Evolutionary conservation across 1,140 invertebrate species (phyloP).

Genomic region (Coelopa frigida): DNA sequence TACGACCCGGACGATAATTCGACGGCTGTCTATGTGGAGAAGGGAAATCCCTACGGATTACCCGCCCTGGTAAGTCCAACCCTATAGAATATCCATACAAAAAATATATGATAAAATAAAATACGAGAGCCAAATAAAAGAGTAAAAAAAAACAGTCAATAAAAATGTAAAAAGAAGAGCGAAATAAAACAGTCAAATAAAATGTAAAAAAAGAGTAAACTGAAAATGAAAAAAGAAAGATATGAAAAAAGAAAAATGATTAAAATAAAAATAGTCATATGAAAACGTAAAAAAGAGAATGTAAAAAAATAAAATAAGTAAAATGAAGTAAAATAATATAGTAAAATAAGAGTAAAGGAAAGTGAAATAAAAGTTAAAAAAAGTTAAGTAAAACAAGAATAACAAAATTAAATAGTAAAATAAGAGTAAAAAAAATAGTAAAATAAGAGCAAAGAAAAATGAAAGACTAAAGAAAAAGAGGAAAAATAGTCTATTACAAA

Average conservation of each 20-base stretch:
- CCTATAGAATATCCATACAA: slow-evolving; percentile 11
- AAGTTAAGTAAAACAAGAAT: neutral
- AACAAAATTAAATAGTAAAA: neutral
- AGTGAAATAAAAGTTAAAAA: neutral
- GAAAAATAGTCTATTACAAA: no score
- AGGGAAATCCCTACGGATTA: slow-evolving; percentile 74
- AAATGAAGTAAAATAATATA: neutral
- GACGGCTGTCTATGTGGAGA: slow-evolving; percentile 79
- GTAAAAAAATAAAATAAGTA: neutral
- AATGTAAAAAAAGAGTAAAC: slow-evolving; percentile 24
- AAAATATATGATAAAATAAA: no score
- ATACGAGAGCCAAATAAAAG: neutral
- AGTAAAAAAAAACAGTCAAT: neutral
- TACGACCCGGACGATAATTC: slow-evolving; percentile 84
- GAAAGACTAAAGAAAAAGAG: no score
- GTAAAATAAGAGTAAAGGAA: no score
- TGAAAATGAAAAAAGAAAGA: slow-evolving; percentile 12
- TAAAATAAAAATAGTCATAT: neutral
- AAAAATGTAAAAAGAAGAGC: neutral
- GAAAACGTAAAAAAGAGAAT: neutral
- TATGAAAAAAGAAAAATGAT: slow-evolving; percentile 10
- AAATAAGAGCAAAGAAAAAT: neutral
- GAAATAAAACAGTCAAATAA: neutral
- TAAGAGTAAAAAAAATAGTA: neutral
- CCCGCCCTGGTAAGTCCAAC: slow-evolving; percentile 58